Evolutionary conservation across 2,888 invertebrate species (phyloP).

Genomic region (Lasioglossum leucozonium): DNA sequence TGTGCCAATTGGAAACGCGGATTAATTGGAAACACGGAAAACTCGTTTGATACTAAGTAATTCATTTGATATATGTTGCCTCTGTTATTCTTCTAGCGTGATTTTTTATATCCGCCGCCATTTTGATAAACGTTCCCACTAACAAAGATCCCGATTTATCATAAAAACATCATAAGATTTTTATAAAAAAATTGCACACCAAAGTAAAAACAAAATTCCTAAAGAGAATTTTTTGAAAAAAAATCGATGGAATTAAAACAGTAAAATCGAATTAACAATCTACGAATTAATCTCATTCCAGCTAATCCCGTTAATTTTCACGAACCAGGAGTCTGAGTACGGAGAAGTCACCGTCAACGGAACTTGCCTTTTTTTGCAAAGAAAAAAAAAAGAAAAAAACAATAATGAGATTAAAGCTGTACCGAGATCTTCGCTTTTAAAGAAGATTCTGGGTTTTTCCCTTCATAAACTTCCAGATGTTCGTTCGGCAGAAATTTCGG

Average conservation of each 20-base stretch:
- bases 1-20: not conserved
- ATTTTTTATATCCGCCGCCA: no score
- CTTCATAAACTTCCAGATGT: conserved; percentile 37
- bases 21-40: not conserved
- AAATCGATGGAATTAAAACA: no score
- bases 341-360: not conserved
- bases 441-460: conserved; percentile 40
- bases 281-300: no score
- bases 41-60: not conserved
- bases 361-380: not conserved
- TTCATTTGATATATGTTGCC: not conserved
- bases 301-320: not conserved
- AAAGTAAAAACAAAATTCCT: no score
- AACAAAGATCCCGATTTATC: no score
- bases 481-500: not conserved
- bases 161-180: no score
- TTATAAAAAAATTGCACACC: no score
- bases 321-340: not conserved
- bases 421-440: not conserved
- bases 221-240: no score
- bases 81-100: no score
- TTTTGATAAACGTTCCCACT: no score
- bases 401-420: conserved; percentile 17
- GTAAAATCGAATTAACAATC: no score
- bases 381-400: not conserved